Percentiles rank a stretch among this genome's conserved stretches.
Evolutionary conservation across 2,113 vertebrate species (phyloP).

Genomic region (Taxidea taxus): DNA sequence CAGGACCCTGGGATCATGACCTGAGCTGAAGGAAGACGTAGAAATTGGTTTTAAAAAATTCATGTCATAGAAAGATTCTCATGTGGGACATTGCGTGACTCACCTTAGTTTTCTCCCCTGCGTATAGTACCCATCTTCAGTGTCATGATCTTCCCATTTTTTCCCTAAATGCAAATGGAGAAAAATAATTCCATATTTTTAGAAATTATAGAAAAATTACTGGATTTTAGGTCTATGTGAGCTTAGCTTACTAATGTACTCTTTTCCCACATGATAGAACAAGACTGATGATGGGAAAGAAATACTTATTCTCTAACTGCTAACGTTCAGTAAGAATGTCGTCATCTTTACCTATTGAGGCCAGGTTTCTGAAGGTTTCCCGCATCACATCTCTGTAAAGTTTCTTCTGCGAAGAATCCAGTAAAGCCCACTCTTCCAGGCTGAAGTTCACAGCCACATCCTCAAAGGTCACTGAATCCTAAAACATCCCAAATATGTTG

Average conservation of each 20-base stretch:
- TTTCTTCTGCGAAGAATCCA: background rate
- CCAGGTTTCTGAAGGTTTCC: background rate
- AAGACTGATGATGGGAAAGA: background rate
- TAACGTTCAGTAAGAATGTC: background rate
- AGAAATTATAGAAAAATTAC: background rate
- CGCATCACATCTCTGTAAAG: conserved; percentile 11
- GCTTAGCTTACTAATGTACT: background rate
- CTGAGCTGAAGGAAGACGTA: too few species aligned
- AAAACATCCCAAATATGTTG: background rate
- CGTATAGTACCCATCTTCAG: background rate
- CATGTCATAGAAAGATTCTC: background rate
- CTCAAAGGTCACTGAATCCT: background rate
- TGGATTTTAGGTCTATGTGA: background rate
- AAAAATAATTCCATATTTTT: background rate
- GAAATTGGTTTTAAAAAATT: background rate
- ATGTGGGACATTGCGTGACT: background rate
- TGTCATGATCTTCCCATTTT: background rate
- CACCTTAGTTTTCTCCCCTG: background rate
- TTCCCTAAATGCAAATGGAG: background rate
- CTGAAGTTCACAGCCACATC: background rate
- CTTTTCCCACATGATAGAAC: background rate
- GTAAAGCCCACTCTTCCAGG: background rate
- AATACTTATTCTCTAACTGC: background rate
- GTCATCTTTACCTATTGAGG: background rate
- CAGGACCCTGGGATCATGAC: too few species aligned